Conservation (phyloP, 37 sponge, comb jelly and placozoan genomes). For the Haliclona indistincta region DNA sequence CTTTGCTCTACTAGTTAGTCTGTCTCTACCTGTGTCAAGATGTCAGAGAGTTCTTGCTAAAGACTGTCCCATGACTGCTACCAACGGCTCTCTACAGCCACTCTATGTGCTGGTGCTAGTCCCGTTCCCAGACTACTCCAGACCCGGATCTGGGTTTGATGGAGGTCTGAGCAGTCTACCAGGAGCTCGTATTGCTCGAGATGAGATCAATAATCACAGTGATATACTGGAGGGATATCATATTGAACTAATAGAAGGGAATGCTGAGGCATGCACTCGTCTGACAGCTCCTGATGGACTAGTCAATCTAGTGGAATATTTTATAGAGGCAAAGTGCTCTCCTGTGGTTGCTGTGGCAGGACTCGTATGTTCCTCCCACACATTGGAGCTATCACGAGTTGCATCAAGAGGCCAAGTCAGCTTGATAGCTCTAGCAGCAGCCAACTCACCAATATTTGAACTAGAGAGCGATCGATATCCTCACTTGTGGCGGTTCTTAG, state of each 20-base stretch:
- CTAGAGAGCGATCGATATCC: background rate
- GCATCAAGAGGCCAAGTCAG: background rate
- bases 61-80: too few relatives aligned
- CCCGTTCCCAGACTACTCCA: background rate
- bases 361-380: background rate
- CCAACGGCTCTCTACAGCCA: too few relatives aligned
- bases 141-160: constrained; percentile 18
- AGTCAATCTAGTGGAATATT: background rate
- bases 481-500: background rate
- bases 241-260: background rate
- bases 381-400: background rate
- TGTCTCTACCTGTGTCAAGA: too few relatives aligned
- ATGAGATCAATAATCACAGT: constrained; percentile 28
- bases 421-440: background rate
- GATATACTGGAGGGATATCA: background rate
- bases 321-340: background rate
- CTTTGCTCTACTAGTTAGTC: too few relatives aligned
- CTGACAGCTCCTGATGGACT: background rate
- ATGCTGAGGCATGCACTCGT: background rate
- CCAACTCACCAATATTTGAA: constrained; percentile 3
- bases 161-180: constrained; percentile 38
- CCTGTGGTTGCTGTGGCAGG: constrained; percentile 1
- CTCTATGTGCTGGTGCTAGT: background rate
- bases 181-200: constrained; percentile 30
- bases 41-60: too few relatives aligned